Conservation (phyloP, 2,888 invertebrate genomes). For the Steromphala cineraria region DNA sequence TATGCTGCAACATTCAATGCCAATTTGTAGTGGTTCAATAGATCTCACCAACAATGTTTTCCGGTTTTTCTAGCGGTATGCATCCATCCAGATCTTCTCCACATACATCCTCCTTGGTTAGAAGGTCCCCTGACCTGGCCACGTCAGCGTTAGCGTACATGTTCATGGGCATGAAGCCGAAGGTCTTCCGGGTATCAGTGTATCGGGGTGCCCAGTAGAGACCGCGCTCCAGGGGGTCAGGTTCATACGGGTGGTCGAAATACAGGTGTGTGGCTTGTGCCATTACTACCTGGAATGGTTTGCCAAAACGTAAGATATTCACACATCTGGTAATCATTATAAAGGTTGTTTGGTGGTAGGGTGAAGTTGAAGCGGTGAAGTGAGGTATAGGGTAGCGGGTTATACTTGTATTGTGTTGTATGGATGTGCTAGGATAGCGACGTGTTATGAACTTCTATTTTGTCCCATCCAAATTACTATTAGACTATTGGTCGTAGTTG, state of each 20-base stretch:
- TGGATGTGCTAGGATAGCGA: too few relatives aligned
- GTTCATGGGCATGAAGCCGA: conserved; percentile 61
- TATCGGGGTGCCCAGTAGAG: conserved; percentile 72
- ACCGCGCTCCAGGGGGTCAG: conserved; percentile 69
- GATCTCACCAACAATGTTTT: conserved; percentile 67
- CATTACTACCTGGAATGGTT: conserved; percentile 60
- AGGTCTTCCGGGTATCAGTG: conserved; percentile 62
- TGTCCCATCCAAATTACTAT: too few relatives aligned
- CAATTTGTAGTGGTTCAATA: too few relatives aligned
- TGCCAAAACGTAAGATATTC: not conserved
- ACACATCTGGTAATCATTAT: not conserved
- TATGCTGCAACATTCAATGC: too few relatives aligned
- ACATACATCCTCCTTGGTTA: conserved; percentile 52
- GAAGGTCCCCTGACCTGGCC: conserved; percentile 52
- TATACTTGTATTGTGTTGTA: too few relatives aligned
- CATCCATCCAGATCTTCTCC: conserved; percentile 48
- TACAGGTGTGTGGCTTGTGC: conserved; percentile 66
- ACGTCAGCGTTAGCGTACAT: conserved; percentile 57
- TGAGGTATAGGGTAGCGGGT: too few relatives aligned
- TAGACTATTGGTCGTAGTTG: too few relatives aligned
- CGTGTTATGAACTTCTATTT: too few relatives aligned
- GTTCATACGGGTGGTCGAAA: conserved; percentile 70
- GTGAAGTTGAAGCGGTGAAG: not conserved
- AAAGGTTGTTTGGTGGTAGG: not conserved
- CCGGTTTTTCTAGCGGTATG: conserved; percentile 47